Conservation (phyloP, 2,888 invertebrate genomes). For the Coenonympha arcania region DNA sequence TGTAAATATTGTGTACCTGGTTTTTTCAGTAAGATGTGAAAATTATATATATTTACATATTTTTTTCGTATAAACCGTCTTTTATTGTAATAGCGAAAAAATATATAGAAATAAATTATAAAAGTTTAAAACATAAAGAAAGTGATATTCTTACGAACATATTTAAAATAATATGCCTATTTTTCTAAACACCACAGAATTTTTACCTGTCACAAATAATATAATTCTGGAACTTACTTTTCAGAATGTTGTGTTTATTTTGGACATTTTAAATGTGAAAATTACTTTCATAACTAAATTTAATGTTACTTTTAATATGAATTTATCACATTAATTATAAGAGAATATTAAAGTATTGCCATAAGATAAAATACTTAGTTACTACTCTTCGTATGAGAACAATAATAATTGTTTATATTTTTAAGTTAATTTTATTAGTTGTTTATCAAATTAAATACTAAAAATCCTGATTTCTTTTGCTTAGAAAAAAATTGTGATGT, state of each 20-base stretch:
- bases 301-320: too few species aligned
- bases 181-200: too few species aligned
- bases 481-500: too few species aligned
- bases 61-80: constrained; percentile 2
- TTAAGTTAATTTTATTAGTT: background rate
- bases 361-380: background rate
- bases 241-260: too few species aligned
- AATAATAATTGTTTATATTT: background rate
- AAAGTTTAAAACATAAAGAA: background rate
- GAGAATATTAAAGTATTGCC: constrained; percentile 5
- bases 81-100: background rate
- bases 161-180: background rate
- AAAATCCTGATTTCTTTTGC: background rate
- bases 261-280: too few species aligned
- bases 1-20: constrained; percentile 28
- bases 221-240: background rate
- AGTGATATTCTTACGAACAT: background rate
- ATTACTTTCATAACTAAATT: too few species aligned
- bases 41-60: constrained; percentile 7
- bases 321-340: background rate
- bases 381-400: background rate
- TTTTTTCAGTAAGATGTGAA: constrained; percentile 19
- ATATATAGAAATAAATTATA: too few species aligned
- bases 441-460: background rate
- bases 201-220: too few species aligned